These are phyloP conservation scores for Eumaeus atala DNA, from an alignment of 1,140 invertebrate species.

Conservation along the genomic window DNA sequence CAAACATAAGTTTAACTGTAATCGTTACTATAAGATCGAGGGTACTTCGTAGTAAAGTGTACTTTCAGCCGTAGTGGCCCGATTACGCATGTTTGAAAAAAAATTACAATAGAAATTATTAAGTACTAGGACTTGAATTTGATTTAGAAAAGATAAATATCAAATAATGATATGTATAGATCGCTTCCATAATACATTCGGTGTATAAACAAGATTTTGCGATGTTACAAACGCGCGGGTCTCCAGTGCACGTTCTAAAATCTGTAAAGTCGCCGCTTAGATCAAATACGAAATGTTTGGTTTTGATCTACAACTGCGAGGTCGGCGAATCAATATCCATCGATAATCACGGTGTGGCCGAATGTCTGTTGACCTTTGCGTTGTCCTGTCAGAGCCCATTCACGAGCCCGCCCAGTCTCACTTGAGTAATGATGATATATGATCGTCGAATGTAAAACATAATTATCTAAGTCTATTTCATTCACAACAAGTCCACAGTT, in stretches of 20 bases:
- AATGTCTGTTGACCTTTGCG: not conserved
- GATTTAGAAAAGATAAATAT: too few relatives aligned
- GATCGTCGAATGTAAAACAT: not conserved
- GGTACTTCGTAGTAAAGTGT: too few relatives aligned
- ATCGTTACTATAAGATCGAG: too few relatives aligned
- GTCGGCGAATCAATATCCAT: not conserved
- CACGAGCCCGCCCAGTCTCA: not conserved
- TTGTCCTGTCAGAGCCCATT: not conserved
- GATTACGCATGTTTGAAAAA: too few relatives aligned
- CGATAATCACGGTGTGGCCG: not conserved
- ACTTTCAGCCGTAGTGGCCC: too few relatives aligned
- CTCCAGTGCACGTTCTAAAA: not conserved
- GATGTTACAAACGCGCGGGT: not conserved
- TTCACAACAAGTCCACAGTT: not conserved
- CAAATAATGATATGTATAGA: too few relatives aligned
- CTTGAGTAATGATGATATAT: conserved; percentile 1
- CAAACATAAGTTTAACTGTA: too few relatives aligned
- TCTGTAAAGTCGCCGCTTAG: too few relatives aligned
- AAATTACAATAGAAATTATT: too few relatives aligned
- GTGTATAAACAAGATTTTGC: too few relatives aligned
- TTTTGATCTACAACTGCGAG: not conserved
- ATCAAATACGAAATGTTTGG: not conserved
- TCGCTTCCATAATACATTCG: too few relatives aligned
- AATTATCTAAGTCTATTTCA: conserved; percentile 1
- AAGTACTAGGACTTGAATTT: too few relatives aligned